Base-by-base conservation (phyloP, 2,797 vertebrate genomes). In the Megaceryle alcyon region DNA sequence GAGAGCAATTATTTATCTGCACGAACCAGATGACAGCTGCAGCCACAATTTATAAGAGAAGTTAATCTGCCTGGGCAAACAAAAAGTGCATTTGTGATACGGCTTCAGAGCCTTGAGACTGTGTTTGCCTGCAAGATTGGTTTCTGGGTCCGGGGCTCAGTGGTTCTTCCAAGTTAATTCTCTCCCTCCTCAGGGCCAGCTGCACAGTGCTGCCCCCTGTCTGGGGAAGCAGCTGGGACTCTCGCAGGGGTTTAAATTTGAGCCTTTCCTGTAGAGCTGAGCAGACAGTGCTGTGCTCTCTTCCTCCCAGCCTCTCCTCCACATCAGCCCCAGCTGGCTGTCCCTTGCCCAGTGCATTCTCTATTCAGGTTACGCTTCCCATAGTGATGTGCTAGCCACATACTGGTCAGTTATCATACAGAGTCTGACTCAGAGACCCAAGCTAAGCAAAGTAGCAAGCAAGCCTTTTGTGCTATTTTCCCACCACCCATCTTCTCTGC, bases 31-130 rank as follows among this genome's bases (percentile, higher is more conserved):
- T 29, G 84, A 25, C 59, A 69, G 46, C 48, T 61, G 72, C 57
- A 88, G 69, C 79, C 76, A 19, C 7, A 1, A 23, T 72, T 71
- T 11, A 48, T 7, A 78, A 49, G 2, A 77, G n/a, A 84, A 90
- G 23, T 44, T 70, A 54, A 49, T 44, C 54, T 48, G 46, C 65
- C 64, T 80, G 53, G 86, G 68, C 31, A 79, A 87, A 82, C 33
- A 53, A 73, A 73, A 96, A 95, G 95, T 93, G 92, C 81, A 46
- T 69, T 87, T 61, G 53, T 31, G 72, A 37, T 60, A 35, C 31
- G 73, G 76, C 69, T 82, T 54, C 15, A 19, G 73, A 39, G 53
- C 59, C 51, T 41, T 3, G 28, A 29, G 37, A 28, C 7, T 33
- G 43, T 21, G 39, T 86, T 77, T 82, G 68, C 64, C 64, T 77